Evolutionary conservation across 2,113 vertebrate species (phyloP).

Genomic region (Pedetes capensis): DNA sequence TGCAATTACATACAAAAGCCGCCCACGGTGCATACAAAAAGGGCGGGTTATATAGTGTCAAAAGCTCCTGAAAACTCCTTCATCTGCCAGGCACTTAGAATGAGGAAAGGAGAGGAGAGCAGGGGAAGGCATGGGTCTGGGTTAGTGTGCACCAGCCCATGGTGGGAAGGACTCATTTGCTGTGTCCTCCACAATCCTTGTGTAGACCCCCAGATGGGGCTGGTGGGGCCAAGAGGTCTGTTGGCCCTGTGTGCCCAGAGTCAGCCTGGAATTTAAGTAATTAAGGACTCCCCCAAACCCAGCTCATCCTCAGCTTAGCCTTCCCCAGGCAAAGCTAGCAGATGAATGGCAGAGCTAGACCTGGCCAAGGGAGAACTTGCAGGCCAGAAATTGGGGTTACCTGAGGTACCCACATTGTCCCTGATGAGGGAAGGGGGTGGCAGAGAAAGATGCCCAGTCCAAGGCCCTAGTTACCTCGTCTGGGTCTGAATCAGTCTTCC

Average conservation of each 20-base stretch:
- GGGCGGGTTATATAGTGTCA: slow-evolving; percentile 77
- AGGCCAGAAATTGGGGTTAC: slow-evolving; percentile 73
- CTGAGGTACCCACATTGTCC: slow-evolving; percentile 82
- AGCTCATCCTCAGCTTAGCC: slow-evolving; percentile 23
- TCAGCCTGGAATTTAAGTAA: not conserved
- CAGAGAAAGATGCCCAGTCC: slow-evolving; percentile 61
- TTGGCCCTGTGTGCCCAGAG: not conserved
- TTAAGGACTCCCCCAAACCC: not conserved
- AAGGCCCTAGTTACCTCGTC: slow-evolving; percentile 13
- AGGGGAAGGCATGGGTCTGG: not conserved
- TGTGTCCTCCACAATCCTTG: not conserved
- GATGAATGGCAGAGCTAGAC: slow-evolving; percentile 50
- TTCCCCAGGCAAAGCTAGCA: slow-evolving; percentile 26
- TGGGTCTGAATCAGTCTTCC: slow-evolving; percentile 18
- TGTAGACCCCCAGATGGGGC: not conserved
- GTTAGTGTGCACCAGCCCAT: slow-evolving; percentile 21
- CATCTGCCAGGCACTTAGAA: slow-evolving; percentile 97
- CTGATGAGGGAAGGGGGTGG: slow-evolving; percentile 54
- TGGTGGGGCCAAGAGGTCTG: not conserved
- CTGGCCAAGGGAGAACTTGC: not conserved
- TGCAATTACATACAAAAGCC: slow-evolving; percentile 78
- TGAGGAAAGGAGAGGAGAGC: slow-evolving; percentile 53
- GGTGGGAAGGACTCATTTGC: not conserved
- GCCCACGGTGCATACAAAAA: slow-evolving; percentile 77
- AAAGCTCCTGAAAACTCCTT: slow-evolving; percentile 91